Evolutionary conservation across 2,797 vertebrate genomes (phyloP).

Genomic region (Cyprinella venusta): DNA sequence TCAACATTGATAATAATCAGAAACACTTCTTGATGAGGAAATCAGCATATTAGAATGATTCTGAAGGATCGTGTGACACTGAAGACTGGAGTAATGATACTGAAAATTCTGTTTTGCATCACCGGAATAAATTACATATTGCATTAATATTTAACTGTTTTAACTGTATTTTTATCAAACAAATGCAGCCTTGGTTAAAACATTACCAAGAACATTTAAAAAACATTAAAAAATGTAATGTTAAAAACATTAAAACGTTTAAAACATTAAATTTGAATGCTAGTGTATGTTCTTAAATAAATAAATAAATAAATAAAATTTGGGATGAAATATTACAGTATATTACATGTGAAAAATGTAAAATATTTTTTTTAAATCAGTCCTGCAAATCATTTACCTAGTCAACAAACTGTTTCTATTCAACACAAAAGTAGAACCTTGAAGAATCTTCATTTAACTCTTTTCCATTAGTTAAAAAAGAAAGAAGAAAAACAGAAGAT

Average conservation of each 20-base stretch:
- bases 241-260: no score
- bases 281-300: not conserved
- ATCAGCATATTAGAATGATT: not conserved
- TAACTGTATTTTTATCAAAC: not conserved
- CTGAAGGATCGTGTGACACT: not conserved
- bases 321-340: not conserved
- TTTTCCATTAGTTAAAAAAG: not conserved
- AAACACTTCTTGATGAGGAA: not conserved
- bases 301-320: no score
- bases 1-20: not conserved
- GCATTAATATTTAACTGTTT: not conserved
- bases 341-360: no score
- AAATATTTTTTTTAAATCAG: not conserved
- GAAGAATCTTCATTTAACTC: not conserved
- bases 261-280: no score
- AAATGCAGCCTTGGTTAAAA: not conserved
- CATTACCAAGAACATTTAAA: no score
- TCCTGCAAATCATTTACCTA: not conserved
- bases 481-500: not conserved
- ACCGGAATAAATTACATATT: not conserved
- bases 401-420: not conserved
- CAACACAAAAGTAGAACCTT: not conserved
- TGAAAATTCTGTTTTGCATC: not conserved
- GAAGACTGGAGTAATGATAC: no score
- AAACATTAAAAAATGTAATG: no score